phyloP scores from a whole-genome alignment of 2,113 vertebrate species.

The Electrona antarctica region DNA sequence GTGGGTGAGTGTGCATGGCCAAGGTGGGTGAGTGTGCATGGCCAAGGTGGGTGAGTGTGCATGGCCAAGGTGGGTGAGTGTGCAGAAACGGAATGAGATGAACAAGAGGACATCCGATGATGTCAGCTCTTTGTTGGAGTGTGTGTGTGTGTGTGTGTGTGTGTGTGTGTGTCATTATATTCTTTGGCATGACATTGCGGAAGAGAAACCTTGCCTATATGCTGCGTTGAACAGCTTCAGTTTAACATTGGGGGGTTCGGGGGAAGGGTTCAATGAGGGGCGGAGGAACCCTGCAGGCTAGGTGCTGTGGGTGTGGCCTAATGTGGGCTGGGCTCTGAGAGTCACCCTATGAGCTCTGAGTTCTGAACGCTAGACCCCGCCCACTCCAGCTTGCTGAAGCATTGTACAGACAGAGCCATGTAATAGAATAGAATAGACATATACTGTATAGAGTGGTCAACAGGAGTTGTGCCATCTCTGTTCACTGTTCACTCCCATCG shows the following conservation, averaged over 20 bases:
- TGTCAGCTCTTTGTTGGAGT: slow-evolving; percentile 49
- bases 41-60: slow-evolving; percentile 2
- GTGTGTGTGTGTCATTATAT: slow-evolving; percentile 1
- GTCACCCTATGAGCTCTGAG: too few relatives aligned
- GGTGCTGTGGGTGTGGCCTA: too few relatives aligned
- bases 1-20: too few relatives aligned
- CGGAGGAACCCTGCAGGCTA: too few relatives aligned
- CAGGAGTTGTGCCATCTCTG: too few relatives aligned
- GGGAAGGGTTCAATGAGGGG: background rate
- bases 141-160: slow-evolving; percentile 18
- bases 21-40: background rate
- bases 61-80: slow-evolving; percentile 1
- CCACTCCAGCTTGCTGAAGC: too few relatives aligned
- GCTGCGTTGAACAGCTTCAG: slow-evolving; percentile 40
- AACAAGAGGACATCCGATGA: slow-evolving; percentile 43
- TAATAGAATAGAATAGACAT: too few relatives aligned
- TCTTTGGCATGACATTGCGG: slow-evolving; percentile 32
- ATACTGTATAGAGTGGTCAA: too few relatives aligned
- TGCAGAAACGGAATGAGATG: background rate
- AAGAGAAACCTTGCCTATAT: background rate
- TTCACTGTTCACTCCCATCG: too few relatives aligned
- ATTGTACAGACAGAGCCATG: too few relatives aligned
- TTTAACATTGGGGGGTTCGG: slow-evolving; percentile 26
- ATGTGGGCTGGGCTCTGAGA: too few relatives aligned
- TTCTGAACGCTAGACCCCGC: too few relatives aligned